These are phyloP conservation scores for Elanus axillaris DNA, from an alignment of 2,113 vertebrate genomes.

Conservation along the genomic window DNA sequence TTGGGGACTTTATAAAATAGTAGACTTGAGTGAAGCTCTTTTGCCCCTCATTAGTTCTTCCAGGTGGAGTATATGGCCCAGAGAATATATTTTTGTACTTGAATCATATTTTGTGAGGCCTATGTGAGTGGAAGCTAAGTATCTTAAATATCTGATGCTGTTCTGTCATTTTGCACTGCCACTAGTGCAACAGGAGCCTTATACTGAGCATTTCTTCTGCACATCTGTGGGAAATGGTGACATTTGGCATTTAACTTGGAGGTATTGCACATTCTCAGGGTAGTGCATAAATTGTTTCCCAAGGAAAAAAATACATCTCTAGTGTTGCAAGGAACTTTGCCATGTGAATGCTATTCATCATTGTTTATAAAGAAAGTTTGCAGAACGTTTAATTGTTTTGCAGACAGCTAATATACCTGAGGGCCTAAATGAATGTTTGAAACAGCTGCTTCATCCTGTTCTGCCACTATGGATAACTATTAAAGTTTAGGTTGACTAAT, in stretches of 20 bases:
- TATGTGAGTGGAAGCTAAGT: background rate
- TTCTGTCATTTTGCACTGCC: background rate
- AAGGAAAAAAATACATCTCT: background rate
- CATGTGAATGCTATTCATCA: background rate
- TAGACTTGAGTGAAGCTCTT: no score
- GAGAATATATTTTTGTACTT: no score
- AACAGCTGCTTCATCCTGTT: slow-evolving; percentile 44
- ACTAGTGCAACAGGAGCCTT: background rate
- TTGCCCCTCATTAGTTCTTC: no score
- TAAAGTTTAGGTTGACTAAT: slow-evolving; percentile 21
- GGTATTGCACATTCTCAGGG: background rate
- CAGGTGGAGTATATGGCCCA: no score
- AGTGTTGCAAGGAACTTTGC: background rate
- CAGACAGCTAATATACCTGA: background rate
- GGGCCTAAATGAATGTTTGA: background rate
- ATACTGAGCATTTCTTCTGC: background rate
- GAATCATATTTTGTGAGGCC: no score
- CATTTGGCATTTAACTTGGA: background rate
- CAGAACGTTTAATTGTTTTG: slow-evolving; percentile 20
- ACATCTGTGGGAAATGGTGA: background rate
- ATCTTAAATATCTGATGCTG: background rate
- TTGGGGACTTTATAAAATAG: no score
- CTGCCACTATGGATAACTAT: background rate
- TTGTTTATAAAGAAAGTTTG: slow-evolving; percentile 26
- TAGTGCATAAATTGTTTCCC: background rate